Conservation (phyloP, 2,113 vertebrate species). For the Acrocephalus kingi region DNA sequence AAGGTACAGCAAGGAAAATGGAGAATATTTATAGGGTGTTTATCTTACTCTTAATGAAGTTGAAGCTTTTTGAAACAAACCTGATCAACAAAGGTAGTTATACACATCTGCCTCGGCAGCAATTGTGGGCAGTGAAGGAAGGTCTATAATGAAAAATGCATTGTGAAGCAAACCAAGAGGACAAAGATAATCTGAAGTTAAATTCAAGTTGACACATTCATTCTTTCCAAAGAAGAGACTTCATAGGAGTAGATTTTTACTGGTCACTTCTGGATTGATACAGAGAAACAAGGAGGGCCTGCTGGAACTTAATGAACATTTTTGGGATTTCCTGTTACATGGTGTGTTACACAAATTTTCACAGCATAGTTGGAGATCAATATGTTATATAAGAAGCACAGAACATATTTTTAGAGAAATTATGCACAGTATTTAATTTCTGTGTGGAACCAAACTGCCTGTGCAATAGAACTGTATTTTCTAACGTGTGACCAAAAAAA, state of each 20-base stretch:
- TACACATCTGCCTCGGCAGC: not conserved
- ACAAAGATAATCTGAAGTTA: not conserved
- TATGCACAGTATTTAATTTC: not conserved
- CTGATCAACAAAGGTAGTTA: not conserved
- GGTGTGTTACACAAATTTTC: not conserved
- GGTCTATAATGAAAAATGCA: rapidly evolving
- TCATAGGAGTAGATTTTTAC: not conserved
- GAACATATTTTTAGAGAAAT: not conserved
- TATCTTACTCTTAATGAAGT: not conserved
- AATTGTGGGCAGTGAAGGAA: not conserved
- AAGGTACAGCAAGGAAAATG: not conserved
- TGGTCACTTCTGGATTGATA: not conserved
- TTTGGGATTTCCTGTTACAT: not conserved
- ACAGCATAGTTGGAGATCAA: not conserved
- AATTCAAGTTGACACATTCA: not conserved
- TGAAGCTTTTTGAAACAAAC: not conserved
- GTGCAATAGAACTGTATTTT: not conserved
- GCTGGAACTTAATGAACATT: not conserved
- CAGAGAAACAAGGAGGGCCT: not conserved
- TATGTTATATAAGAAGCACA: not conserved
- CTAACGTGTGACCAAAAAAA: not conserved
- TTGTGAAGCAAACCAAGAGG: not conserved
- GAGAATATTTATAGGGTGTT: not conserved
- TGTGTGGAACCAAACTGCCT: not conserved
- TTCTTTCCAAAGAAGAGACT: not conserved